A percentile compares a stretch with the other conserved stretches of the same genome.
Evolutionary conservation across 2,113 vertebrate genomes (phyloP).

Genomic region (Oriolus oriolus): DNA sequence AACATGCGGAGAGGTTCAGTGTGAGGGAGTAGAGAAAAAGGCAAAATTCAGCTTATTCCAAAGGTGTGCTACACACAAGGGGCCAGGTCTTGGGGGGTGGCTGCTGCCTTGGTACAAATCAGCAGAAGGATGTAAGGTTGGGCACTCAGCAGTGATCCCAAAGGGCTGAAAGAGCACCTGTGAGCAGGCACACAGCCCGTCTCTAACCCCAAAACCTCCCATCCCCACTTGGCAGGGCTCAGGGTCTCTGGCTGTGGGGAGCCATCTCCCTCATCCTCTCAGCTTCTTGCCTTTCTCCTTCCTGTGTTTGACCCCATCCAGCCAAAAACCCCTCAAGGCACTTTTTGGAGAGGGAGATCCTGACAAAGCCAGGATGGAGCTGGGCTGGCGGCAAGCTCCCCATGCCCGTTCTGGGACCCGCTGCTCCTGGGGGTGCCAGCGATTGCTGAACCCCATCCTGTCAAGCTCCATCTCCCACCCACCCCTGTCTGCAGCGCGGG

Average conservation of each 20-base stretch:
- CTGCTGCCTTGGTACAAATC: neutral
- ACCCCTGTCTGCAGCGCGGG: accelerated
- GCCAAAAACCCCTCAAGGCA: neutral
- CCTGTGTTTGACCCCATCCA: neutral
- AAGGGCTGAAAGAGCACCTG: neutral
- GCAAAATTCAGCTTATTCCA: slow-evolving; percentile 47
- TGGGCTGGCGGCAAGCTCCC: neutral
- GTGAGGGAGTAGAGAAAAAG: slow-evolving; percentile 34
- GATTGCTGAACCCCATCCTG: neutral
- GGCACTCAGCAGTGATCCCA: neutral
- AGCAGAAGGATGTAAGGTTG: neutral
- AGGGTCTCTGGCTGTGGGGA: neutral
- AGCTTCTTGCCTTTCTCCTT: accelerated
- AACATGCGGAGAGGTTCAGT: neutral
- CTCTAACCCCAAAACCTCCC: neutral
- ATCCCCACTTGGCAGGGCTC: neutral
- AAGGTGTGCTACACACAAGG: slow-evolving; percentile 14
- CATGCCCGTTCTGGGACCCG: accelerated
- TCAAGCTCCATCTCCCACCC: neutral
- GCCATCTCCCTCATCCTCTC: neutral
- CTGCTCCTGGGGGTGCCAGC: neutral
- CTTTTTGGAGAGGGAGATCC: neutral
- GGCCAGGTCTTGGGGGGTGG: neutral
- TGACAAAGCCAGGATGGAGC: neutral
- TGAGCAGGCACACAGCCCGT: neutral